Percentiles rank a stretch among this genome's conserved stretches.
These are phyloP conservation scores for Habrosyne pyritoides DNA, from an alignment of 2,888 invertebrate species.

Conservation along the genomic window DNA sequence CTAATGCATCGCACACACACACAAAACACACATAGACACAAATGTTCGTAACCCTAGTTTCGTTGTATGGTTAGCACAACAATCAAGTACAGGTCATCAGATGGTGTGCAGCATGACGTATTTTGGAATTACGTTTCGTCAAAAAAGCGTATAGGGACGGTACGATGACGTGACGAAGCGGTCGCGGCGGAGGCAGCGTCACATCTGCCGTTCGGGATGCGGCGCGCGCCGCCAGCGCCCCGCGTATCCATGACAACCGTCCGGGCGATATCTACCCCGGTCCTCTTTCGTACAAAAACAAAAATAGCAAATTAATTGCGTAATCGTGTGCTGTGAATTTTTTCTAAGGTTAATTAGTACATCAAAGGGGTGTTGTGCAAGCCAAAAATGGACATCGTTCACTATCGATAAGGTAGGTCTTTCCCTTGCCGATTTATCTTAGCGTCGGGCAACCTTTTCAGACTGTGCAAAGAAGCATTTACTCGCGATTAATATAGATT, in stretches of 20 bases:
- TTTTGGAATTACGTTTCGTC: constrained; percentile 58
- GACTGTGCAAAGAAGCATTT: neutral
- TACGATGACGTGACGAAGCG: constrained; percentile 58
- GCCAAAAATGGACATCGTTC: constrained; percentile 42
- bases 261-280: constrained; percentile 74
- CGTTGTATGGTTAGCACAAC: constrained; percentile 39
- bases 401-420: constrained; percentile 45
- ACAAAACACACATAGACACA: constrained; percentile 42
- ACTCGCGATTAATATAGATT: no score
- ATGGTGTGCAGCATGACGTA: constrained; percentile 54
- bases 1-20: constrained; percentile 64
- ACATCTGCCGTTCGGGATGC: constrained; percentile 69
- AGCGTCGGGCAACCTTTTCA: neutral
- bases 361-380: constrained; percentile 51
- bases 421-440: constrained; percentile 6
- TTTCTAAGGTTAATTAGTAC: constrained; percentile 59
- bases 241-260: constrained; percentile 71
- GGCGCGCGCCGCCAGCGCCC: constrained; percentile 80
- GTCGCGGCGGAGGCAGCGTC: constrained; percentile 66
- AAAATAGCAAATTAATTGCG: constrained; percentile 81
- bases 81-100: constrained; percentile 46
- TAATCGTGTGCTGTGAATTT: constrained; percentile 72
- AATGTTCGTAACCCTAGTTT: constrained; percentile 38
- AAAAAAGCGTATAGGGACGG: constrained; percentile 53
- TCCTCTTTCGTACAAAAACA: constrained; percentile 73